Percentiles rank a stretch among this genome's conserved stretches.
Evolutionary conservation across 2,888 invertebrate genomes (phyloP).

Genomic region (Apotomis betuletana): DNA sequence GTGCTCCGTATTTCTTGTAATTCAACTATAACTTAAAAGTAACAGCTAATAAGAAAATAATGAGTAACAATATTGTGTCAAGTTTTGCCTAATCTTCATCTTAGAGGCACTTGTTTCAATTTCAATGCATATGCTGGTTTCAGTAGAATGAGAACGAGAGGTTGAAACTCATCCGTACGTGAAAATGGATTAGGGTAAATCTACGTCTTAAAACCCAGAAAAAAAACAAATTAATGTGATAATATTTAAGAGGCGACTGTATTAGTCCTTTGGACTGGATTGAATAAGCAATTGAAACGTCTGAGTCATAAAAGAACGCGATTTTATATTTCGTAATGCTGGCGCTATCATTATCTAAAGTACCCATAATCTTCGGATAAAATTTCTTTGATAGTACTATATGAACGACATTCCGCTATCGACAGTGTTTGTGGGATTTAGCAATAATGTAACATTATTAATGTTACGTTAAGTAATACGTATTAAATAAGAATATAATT

Average conservation of each 20-base stretch:
- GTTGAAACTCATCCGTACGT: too few relatives aligned
- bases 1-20: neutral
- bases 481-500: too few relatives aligned
- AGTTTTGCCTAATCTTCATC: too few relatives aligned
- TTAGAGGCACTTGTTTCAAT: too few relatives aligned
- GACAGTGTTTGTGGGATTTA: neutral
- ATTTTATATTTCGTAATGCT: slow-evolving; percentile 4
- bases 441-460: neutral
- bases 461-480: too few relatives aligned
- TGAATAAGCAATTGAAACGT: neutral
- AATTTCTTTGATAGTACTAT: slow-evolving; percentile 4
- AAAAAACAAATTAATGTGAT: neutral
- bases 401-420: neutral
- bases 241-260: neutral
- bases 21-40: neutral
- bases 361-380: slow-evolving; percentile 7
- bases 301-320: neutral
- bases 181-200: too few relatives aligned
- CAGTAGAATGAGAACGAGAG: too few relatives aligned
- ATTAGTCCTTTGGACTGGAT: neutral
- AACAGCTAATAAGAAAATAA: neutral
- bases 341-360: slow-evolving; percentile 1
- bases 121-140: too few relatives aligned
- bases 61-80: too few relatives aligned
- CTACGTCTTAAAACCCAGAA: too few relatives aligned